Evolutionary conservation across 2,797 vertebrate species (phyloP), one percentile per base, ranked within the genome.

Genomic region (Selene dorsalis): DNA sequence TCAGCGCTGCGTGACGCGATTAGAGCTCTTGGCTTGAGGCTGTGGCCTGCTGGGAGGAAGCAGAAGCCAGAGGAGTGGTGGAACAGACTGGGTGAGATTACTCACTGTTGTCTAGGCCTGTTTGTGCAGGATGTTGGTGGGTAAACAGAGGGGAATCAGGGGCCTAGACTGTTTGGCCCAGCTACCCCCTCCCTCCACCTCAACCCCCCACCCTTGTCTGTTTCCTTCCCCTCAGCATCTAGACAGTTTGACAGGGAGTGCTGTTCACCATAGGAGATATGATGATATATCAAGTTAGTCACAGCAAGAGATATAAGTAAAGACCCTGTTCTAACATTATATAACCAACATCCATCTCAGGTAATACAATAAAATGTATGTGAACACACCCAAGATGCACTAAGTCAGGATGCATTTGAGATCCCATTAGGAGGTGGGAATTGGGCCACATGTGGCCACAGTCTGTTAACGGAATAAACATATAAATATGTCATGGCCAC

Each of bases 111-210:
- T 89, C 84, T 69, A 88, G 80, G 64, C 79, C 82, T 91, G 86
- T 90, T 88, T 87, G 78, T 67, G 86, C 91, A 94, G 92, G 92
- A 94, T 93, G 91, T 90, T 88, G 68, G 81, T 90, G 86, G 86
- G 88, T 91, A 93, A 94, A 93, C 92, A 93, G 58, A 69, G 69
- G 78, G 75, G 84, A 72, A 73, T 74, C 18, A 62, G 79, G 22
- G 77, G 77, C 83, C 78, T 22, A 18, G 62, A 78, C 72, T 70
- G 69, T 57, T 35, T 28, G 81, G 66, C 73, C 68, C 62, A 80
- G 73, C 85, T 74, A 69, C 73, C 69, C 52, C 68, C 18, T 5
- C 43, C 43, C 58, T 64, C 6, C 16, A 17, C 45, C 66, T 62
- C 28, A 69, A 35, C 48, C 73, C 65, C 65, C 32, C 69, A 35